Evolutionary conservation across 2,888 invertebrate species (phyloP), one percentile per base, ranked within the genome.

Genomic region (Caradrina clavipalpis): DNA sequence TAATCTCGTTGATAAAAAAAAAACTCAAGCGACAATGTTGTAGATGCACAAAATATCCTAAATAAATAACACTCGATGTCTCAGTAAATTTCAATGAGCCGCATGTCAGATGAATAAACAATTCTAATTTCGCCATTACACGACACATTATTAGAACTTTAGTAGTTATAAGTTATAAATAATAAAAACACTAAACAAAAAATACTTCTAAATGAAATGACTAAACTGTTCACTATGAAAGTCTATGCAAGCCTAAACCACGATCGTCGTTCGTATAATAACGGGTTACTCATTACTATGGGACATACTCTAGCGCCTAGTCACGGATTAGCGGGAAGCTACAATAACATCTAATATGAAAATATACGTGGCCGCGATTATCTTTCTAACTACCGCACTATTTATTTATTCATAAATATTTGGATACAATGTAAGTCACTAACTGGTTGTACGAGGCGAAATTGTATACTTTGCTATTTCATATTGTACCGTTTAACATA

Each of bases 131-230:
- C 53, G 56, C 50, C 60, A 63, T 57, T 47, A 64, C 31, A 74
- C 50, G 42, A 79, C 51, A 63, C 39, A 75, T 53, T 19, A 53
- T 60, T 35, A 61, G 35, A 55, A 53, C 21, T 57, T 57, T 73
- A 57, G 49, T 57, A 77, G 47, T 70, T 57, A 55, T 58, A 15
- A 54, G 49, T 63, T 69, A 74, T 69, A 78, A 76, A 73, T 81
- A 69, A 69, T 67, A 58, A 58, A 71, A 71, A 65, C 51, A 65
- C 55, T 69, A 83, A 78, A 69, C 67, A 64, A 70, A 71, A 77
- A 68, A 70, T 67, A 68, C 67, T 72, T 81, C 84, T 84, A 81
- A 71, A 81, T 55, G 79, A 76, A 77, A 83, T 82, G 76, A 79
- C 80, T 81, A 81, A 79, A 57, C 71, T 65, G 67, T 84, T 79